Evolutionary conservation across 2,113 vertebrate species (phyloP), one percentile per base, ranked within the genome.

Genomic region (Gavialis gangeticus): DNA sequence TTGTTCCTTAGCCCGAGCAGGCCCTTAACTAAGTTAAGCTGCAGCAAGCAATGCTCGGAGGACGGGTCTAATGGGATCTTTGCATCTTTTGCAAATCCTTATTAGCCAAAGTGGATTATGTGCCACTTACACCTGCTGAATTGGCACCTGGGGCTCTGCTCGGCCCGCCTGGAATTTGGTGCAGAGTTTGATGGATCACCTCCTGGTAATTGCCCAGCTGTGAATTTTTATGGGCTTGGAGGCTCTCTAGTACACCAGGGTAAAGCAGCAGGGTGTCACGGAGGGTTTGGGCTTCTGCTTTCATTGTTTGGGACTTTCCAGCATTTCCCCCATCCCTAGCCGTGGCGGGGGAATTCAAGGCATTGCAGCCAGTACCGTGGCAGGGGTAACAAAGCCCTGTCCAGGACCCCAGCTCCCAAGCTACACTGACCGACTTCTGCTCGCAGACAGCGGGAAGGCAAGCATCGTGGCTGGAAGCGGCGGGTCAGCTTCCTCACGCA

Each of bases 101-200:
- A 0, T 25, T 28, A 1, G 54, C 63, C 88, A 60, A 79, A 25
- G 87, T 14, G 3, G 89, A 82, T 14, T 77, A 8, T 16, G 0
- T 5, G 78, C 0, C 34, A 3, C 37, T 2, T 56, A 7, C n/a
- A 58, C 85, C 87, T 34, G 8, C 34, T 3, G 6, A 78, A 8
- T 75, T 89, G n/a, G 15, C 78, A 76, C 14, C 0, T 12, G 1
- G 69, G 88, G 1, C 79, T 83, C 64, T 10, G 0, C 12, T 59
- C 37, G 2, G 5, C 81, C 34, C 1, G 19, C 18, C 9, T 5
- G 46, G 46, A 46, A 0, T 24, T 21, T 3, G 0, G 0, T 0
- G 18, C 2, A 66, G 14, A n/a, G 27, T 21, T 79, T 3, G 34
- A 28, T 64, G 21, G 28, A n/a, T 66, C 15, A 66, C 64, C n/a